Base-by-base conservation (phyloP, 2,797 vertebrate genomes). In the Distichodus sexfasciatus region DNA sequence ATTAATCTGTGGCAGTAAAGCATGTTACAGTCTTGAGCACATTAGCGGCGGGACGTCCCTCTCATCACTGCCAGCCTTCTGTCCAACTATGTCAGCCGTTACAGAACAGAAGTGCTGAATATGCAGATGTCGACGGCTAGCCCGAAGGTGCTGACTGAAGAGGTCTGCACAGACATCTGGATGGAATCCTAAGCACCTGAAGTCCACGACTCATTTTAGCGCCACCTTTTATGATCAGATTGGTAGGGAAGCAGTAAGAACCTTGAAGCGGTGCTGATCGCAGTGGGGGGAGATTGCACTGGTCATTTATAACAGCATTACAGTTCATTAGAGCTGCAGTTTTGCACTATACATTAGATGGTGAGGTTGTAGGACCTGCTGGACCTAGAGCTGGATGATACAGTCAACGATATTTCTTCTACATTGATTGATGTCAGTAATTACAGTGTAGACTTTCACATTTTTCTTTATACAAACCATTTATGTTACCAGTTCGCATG, bases 71-170 rank as follows among this genome's bases (percentile, higher is more conserved):
- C 24, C 63, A 41, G 41, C 26, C 68, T 75, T 28, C 23, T 64
- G 69, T 69, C 60, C 50, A 74, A 71, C 23, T 35, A 29, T 57
- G 65, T 79, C 53, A 66, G 78, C 78, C 83, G 85, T 87, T 88
- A 82, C 75, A 61, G 12, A 8, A 44, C 59, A 64, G 79, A 84
- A 79, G 68, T 55, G 54, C 83, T 75, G 83, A 84, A 79, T 80
- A 86, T 83, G 77, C 66, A 63, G 75, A 66, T 87, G 85, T 88
- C 85, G 85, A 75, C 86, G 83, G 74, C 77, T 75, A 8, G 51
- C 40, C 41, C 41, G 61, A 65, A 78, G 46, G 35, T 77, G 81
- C 78, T 79, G 81, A 80, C 66, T 51, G 76, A 54, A 59, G 38
- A 43, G 38, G 28, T 71, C 41, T 21, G 11, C 59, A 43, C 51